Conservation (phyloP, 1,140 invertebrate species). For the Lineus longissimus region DNA sequence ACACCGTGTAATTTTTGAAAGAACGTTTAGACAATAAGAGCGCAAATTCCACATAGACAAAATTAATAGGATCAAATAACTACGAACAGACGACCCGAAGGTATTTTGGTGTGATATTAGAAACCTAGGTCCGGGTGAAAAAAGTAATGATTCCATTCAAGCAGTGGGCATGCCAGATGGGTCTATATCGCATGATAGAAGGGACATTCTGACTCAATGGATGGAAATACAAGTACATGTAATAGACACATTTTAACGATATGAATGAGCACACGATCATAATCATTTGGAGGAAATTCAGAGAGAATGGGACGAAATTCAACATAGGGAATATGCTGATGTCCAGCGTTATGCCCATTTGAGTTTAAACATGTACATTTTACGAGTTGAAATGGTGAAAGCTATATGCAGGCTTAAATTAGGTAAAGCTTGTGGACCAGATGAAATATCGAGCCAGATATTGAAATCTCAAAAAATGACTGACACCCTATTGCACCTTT, state of each 20-base stretch:
- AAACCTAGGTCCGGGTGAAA: not conserved
- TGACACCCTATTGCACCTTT: not conserved
- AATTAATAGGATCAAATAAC: not conserved
- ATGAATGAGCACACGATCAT: not conserved
- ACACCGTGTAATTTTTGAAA: not conserved
- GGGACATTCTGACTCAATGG: not conserved
- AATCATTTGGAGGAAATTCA: not conserved
- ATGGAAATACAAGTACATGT: not conserved
- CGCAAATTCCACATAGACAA: not conserved
- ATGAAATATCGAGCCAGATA: not conserved
- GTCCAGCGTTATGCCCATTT: not conserved
- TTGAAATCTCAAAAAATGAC: not conserved
- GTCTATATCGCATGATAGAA: not conserved
- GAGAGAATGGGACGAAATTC: not conserved
- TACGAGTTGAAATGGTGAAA: conserved; percentile 1
- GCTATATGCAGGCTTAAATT: not conserved
- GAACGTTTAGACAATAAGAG: not conserved
- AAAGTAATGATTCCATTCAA: not conserved
- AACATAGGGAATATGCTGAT: not conserved
- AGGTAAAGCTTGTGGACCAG: not conserved
- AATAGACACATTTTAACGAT: not conserved
- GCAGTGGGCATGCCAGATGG: not conserved
- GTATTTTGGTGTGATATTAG: not conserved
- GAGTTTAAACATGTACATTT: not conserved
- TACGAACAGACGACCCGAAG: not conserved